Conservation (phyloP, 2,113 vertebrate species). For the Anolis carolinensis region DNA sequence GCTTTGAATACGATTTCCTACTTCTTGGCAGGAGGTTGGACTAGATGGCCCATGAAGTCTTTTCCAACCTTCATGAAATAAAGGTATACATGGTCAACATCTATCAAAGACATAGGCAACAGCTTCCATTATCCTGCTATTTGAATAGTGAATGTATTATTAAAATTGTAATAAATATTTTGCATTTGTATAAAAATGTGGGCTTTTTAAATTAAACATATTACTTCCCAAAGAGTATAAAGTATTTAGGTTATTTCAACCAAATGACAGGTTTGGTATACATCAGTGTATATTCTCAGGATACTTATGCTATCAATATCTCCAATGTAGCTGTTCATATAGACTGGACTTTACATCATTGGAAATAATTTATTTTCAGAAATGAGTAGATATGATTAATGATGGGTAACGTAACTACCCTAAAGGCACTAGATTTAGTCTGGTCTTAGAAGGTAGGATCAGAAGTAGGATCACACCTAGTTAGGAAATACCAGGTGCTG, state of each 20-base stretch:
- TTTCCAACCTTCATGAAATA: too few relatives aligned
- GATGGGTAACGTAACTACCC: background rate
- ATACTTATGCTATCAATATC: background rate
- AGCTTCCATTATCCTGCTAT: background rate
- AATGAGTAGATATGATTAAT: conserved; percentile 5
- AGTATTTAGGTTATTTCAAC: background rate
- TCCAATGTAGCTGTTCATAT: too few relatives aligned
- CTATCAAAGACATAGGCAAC: background rate
- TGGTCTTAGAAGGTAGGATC: too few relatives aligned
- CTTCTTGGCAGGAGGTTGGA: too few relatives aligned
- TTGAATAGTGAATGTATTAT: background rate
- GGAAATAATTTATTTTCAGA: background rate
- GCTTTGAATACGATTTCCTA: too few relatives aligned
- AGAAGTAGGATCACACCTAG: too few relatives aligned
- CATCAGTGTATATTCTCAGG: background rate
- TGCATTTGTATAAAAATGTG: too few relatives aligned
- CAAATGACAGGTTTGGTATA: background rate
- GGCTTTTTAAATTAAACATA: background rate
- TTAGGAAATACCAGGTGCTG: too few relatives aligned
- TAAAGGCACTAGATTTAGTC: too few relatives aligned
- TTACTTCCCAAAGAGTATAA: background rate
- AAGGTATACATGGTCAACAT: background rate
- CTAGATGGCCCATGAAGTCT: too few relatives aligned
- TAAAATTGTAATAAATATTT: background rate
- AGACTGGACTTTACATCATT: background rate